Percentiles rank a stretch among this genome's conserved stretches.
Conservation (phyloP, 2,113 vertebrate species). For the Sclerurus mexicanus region DNA sequence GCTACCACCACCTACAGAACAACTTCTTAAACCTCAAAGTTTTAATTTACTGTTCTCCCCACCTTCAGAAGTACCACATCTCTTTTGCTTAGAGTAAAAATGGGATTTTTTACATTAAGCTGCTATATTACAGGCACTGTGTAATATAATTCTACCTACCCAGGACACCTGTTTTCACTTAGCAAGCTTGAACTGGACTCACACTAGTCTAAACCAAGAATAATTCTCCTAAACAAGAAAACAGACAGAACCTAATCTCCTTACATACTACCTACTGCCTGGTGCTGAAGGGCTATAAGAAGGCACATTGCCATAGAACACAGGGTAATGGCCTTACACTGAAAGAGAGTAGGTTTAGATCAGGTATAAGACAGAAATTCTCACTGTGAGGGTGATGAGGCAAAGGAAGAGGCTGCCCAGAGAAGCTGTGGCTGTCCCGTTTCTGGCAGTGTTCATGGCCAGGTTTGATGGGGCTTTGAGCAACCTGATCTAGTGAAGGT, state of each 20-base stretch:
- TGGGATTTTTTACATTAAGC: not conserved
- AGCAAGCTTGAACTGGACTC: not conserved
- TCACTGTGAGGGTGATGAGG: not conserved
- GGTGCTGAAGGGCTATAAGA: not conserved
- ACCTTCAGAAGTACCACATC: not conserved
- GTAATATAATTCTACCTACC: not conserved
- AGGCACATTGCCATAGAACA: accelerated
- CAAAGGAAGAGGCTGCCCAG: not conserved
- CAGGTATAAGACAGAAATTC: not conserved
- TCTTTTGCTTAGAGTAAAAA: not conserved
- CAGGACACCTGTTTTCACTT: not conserved
- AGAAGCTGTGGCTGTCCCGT: not conserved
- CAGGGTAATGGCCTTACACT: not conserved
- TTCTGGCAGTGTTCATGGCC: not conserved
- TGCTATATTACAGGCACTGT: not conserved
- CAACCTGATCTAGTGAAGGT: not conserved
- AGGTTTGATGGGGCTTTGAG: not conserved
- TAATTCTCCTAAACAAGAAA: not conserved
- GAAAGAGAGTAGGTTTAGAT: not conserved
- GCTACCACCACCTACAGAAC: not conserved
- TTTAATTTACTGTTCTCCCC: not conserved
- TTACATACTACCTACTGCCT: not conserved
- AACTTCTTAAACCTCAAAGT: not conserved
- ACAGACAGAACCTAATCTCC: not conserved
- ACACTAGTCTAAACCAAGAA: not conserved